These are phyloP conservation scores for Eupithecia inturbata DNA, from an alignment of 2,888 invertebrate genomes.

Conservation along the genomic window DNA sequence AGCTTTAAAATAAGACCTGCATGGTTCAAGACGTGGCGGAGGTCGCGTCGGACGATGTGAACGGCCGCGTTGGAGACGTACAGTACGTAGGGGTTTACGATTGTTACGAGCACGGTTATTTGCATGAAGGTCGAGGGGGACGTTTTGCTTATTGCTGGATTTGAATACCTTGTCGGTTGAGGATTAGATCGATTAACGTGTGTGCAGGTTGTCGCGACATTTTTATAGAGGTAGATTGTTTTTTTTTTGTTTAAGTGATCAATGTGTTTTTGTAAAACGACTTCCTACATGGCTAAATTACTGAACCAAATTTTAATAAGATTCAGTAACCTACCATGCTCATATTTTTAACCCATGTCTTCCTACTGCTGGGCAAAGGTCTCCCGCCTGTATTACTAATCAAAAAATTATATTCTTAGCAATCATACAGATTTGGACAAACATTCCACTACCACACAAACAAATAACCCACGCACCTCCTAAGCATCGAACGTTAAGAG, in stretches of 20 bases:
- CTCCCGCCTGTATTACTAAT: background rate
- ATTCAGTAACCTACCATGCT: background rate
- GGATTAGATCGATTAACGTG: background rate
- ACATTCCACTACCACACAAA: background rate
- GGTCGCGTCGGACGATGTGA: background rate
- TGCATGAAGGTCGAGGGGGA: conserved; percentile 1
- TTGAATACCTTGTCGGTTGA: conserved; percentile 9
- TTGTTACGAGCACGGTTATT: conserved; percentile 7
- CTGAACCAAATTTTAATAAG: background rate
- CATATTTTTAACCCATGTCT: background rate
- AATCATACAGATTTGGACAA: background rate
- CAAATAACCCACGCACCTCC: background rate
- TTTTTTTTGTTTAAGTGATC: background rate
- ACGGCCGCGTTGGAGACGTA: background rate
- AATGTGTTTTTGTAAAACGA: background rate
- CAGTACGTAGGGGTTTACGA: conserved; percentile 10
- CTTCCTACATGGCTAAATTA: background rate
- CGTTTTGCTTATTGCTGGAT: conserved; percentile 1
- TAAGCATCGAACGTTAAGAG: background rate
- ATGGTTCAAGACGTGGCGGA: background rate
- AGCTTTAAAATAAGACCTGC: too few relatives aligned
- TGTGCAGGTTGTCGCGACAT: background rate
- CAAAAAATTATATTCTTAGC: background rate
- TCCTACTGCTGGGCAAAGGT: background rate
- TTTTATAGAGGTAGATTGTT: background rate